Evolutionary conservation across 1,140 invertebrate genomes (phyloP).

Genomic region (Pseudomyrmex cubaensis): DNA sequence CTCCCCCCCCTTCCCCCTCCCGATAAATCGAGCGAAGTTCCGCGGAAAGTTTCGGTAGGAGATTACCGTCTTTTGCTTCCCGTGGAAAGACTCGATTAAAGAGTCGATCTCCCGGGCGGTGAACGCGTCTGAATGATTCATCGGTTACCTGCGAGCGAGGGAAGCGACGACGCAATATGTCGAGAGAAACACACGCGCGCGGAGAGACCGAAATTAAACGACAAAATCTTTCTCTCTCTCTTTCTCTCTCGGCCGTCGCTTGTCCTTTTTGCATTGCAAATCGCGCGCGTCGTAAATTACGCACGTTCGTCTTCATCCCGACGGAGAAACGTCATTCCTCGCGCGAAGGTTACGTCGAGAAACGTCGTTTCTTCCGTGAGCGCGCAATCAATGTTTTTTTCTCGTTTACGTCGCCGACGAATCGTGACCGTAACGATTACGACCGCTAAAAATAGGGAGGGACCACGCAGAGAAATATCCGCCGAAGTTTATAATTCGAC

Average conservation of each 20-base stretch:
- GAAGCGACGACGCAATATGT: slow-evolving; percentile 22
- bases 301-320: slow-evolving; percentile 37
- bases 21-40: slow-evolving; percentile 60
- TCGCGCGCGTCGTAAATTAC: slow-evolving; percentile 48
- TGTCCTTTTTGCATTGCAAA: slow-evolving; percentile 54
- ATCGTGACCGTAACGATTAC: slow-evolving; percentile 38
- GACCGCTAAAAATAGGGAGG: slow-evolving; percentile 6
- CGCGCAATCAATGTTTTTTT: slow-evolving; percentile 31
- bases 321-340: slow-evolving; percentile 12
- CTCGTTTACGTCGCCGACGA: background rate
- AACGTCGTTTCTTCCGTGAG: slow-evolving; percentile 12
- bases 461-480: background rate
- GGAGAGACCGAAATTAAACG: slow-evolving; percentile 32
- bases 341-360: slow-evolving; percentile 11
- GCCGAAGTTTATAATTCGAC: too few relatives aligned
- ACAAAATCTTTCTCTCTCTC: slow-evolving; percentile 14
- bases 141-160: slow-evolving; percentile 38
- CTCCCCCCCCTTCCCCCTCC: background rate
- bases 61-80: slow-evolving; percentile 53
- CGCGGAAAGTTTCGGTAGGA: slow-evolving; percentile 52
- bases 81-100: slow-evolving; percentile 57
- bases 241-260: background rate
- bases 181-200: slow-evolving; percentile 27
- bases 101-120: slow-evolving; percentile 17
- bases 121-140: slow-evolving; percentile 59